Evolutionary conservation across 2,113 vertebrate species (phyloP).

Genomic region (Nycticorax nycticorax): DNA sequence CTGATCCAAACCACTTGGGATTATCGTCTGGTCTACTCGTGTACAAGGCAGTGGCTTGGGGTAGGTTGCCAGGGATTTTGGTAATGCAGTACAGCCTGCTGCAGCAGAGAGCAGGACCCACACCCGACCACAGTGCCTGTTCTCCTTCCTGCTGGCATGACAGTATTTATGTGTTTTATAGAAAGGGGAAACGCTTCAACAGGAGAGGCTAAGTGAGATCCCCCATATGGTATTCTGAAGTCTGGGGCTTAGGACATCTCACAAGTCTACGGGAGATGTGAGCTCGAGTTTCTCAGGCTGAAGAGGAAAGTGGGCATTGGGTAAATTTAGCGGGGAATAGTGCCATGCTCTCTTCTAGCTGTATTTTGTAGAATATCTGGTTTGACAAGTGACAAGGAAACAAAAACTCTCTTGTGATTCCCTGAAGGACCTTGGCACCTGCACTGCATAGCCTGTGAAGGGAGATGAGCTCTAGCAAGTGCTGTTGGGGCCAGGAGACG

Average conservation of each 20-base stretch:
- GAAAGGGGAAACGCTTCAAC: neutral
- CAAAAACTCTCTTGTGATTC: neutral
- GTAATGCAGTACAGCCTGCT: neutral
- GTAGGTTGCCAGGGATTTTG: neutral
- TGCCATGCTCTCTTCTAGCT: neutral
- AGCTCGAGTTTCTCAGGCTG: neutral
- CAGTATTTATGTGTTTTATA: fast-evolving
- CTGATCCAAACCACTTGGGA: neutral
- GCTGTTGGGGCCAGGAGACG: neutral
- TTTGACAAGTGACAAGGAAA: neutral
- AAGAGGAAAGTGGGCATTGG: neutral
- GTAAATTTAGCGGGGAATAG: neutral
- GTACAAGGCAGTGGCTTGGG: neutral
- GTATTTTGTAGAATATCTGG: neutral
- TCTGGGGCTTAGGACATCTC: neutral
- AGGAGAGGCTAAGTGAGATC: neutral
- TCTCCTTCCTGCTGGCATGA: neutral
- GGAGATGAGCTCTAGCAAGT: neutral
- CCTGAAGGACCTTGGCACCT: neutral
- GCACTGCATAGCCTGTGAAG: neutral
- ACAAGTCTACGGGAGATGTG: fast-evolving
- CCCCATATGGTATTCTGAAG: fast-evolving
- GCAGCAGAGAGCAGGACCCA: neutral
- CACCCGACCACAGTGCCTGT: fast-evolving
- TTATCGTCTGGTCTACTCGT: neutral